These are phyloP conservation scores for Aphelenchoides fujianensis DNA, from an alignment of 1,140 invertebrate genomes.

Conservation along the genomic window DNA sequence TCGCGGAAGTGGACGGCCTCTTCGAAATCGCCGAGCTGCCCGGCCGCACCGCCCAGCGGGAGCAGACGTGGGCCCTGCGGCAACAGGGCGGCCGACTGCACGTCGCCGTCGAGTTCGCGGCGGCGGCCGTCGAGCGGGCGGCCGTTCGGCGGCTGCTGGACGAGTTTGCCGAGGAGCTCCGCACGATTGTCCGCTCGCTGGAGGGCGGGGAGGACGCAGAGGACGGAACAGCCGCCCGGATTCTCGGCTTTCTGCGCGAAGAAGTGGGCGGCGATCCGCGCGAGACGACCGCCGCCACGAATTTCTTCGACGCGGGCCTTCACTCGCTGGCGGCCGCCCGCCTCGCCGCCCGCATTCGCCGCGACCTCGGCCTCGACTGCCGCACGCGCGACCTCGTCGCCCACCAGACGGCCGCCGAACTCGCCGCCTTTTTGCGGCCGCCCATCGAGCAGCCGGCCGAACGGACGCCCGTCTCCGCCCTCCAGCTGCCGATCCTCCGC, in stretches of 20 bases:
- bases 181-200: too few relatives aligned
- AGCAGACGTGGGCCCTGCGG: slow-evolving; percentile 25
- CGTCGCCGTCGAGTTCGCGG: background rate
- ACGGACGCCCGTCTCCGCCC: background rate
- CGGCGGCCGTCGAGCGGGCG: background rate
- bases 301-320: slow-evolving; percentile 34
- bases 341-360: background rate
- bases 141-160: background rate
- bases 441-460: background rate
- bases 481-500: background rate
- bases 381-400: slow-evolving; percentile 18
- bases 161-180: background rate
- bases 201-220: too few relatives aligned
- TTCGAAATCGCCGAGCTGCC: slow-evolving; percentile 15
- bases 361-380: background rate
- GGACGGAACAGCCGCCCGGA: background rate
- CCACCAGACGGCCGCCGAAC: slow-evolving; percentile 26
- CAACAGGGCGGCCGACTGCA: background rate
- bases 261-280: slow-evolving; percentile 5
- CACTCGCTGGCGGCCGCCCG: slow-evolving; percentile 32
- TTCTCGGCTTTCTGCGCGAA: slow-evolving; percentile 16
- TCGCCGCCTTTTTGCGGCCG: slow-evolving; percentile 26
- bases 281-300: background rate
- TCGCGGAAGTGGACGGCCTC: background rate
- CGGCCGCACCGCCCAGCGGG: slow-evolving; percentile 20